Base-by-base conservation (phyloP, 2,888 invertebrate species). In the Tromatobia lineatoria region DNA sequence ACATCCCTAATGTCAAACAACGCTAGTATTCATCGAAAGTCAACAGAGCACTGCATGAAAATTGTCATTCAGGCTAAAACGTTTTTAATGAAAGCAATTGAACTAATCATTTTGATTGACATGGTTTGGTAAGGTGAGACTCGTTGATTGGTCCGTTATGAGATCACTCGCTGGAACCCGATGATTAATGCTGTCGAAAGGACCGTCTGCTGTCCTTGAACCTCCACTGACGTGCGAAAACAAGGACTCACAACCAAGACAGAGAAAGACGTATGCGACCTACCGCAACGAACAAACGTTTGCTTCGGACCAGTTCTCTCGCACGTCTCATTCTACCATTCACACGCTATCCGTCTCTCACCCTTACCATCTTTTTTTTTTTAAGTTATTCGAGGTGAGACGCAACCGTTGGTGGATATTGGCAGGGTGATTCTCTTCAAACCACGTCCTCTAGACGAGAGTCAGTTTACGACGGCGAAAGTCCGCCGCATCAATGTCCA, bases 161-260 rank as follows among this genome's bases (percentile, higher is more conserved):
- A 20, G 54, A 54, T 73, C 66, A 20, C 29, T 25, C 42, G 18
- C 38, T 66, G 67, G 42, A 25, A 45, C 57, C 66, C 71, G 67
- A 73, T 78, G 59, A 82, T 77, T 59, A 57, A 34, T 25, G 74
- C 52, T 29, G 61, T 34, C 59, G 59, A 20, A 74, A 78, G 70
- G 52, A 78, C 59, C 67, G 73, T 82, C 77, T 78, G 73, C 78
- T 57, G 78, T 82, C 82, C 83, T 83, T 83, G 83, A 83, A 79
- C 64, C 79, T 77, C 75, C 34, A 70, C 82, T 69, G 50, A 61
- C 71, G 45, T 42, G 64, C 50, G 67, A 52, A 83, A 79, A 83
- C 54, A 54, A 75, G 25, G 67, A 76, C 59, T n/a, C 61, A 52
- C 42, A 45, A 80, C 13, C 45, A 38, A 47, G 34, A 61, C 25